Evolutionary conservation across 30 jellyfish, hydroid and myxozoan species (phyloP).

Genomic region (Aurelia sp.): DNA sequence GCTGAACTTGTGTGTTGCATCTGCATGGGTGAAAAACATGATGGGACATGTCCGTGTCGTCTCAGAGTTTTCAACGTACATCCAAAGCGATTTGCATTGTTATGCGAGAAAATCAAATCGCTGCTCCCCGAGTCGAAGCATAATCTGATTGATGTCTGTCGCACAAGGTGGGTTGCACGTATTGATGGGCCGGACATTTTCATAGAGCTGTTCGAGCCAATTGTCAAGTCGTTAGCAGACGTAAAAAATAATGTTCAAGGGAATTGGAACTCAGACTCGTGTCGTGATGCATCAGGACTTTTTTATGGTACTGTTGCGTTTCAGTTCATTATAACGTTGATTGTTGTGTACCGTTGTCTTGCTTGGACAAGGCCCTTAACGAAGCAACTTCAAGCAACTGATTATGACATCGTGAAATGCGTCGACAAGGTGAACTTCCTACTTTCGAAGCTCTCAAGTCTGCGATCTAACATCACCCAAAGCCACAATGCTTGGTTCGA

Average conservation of each 20-base stretch:
- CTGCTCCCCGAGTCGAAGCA: conserved; percentile 7
- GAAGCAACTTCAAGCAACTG: conserved; percentile 54
- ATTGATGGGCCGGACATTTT: no score
- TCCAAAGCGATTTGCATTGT: conserved; percentile 31
- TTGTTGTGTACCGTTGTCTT: conserved; percentile 44
- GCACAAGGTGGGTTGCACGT: conserved; percentile 69
- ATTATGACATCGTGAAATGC: conserved; percentile 17
- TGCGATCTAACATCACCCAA: conserved; percentile 6
- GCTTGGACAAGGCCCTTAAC: conserved; percentile 49
- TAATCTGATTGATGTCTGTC: conserved; percentile 53
- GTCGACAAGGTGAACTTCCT: conserved; percentile 30
- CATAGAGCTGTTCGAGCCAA: no score
- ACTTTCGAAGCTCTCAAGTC: neutral
- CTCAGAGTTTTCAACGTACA: conserved; percentile 22
- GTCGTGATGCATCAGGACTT: conserved; percentile 38
- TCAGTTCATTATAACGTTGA: conserved; percentile 39
- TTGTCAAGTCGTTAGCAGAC: conserved; percentile 34
- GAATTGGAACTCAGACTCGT: conserved; percentile 41
- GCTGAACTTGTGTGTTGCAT: conserved; percentile 57
- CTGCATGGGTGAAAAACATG: conserved; percentile 20
- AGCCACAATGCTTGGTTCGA: conserved; percentile 36
- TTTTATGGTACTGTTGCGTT: conserved; percentile 13
- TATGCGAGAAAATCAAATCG: neutral
- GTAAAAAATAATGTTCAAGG: conserved; percentile 28
- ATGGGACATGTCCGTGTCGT: conserved; percentile 24